Evolutionary conservation across 2,888 invertebrate species (phyloP), one percentile per base, ranked within the genome.

Genomic region (Seira musarum): DNA sequence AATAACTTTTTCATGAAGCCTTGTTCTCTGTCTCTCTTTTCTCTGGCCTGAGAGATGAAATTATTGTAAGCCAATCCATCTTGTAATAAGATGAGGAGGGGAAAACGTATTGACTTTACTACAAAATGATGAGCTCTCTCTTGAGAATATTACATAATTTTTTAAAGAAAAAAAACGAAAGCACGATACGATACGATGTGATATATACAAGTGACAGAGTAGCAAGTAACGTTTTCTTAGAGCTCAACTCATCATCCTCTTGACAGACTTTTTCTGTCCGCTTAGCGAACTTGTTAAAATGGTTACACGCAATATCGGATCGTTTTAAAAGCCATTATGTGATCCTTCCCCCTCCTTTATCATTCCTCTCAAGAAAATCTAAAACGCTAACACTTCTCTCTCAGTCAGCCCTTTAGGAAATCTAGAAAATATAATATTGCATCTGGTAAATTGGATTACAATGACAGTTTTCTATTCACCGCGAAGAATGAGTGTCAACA

Each of bases 281-380:
- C 13, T 40, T 40, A 40, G 40, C 6, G 40, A 13, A 40, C 40
- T 68, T 22, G 61, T 61, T 64, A 67, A 40, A 57, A 69, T 69
- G 69, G 69, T 69, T 53, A 69, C 40, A 57, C 57, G 25, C 24
- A 69, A 66, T 66, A 73, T 65, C 40, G 61, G 67, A 75, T 68
- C 61, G 67, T 69, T 76, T 76, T 69, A 69, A 76, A 75, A 64
- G 40, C 53, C 69, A 69, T 76, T 24, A n/a, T 67, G 25, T 60
- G 68, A 74, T 60, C 74, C 74, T n/a, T n/a, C 40, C 13, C 40
- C 40, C 40, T 40, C 40, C 40, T 40, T 40, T 40, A 40, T 40
- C 40, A 40, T 13, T 40, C 13, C n/a, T n/a, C 13, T 40, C 13
- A n/a, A 40, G 13, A 40, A 40, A 40, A 40, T 40, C 40, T 40